phyloP scores from a whole-genome alignment of 2,888 invertebrate genomes.

The Polydrusus tereticollis region DNA sequence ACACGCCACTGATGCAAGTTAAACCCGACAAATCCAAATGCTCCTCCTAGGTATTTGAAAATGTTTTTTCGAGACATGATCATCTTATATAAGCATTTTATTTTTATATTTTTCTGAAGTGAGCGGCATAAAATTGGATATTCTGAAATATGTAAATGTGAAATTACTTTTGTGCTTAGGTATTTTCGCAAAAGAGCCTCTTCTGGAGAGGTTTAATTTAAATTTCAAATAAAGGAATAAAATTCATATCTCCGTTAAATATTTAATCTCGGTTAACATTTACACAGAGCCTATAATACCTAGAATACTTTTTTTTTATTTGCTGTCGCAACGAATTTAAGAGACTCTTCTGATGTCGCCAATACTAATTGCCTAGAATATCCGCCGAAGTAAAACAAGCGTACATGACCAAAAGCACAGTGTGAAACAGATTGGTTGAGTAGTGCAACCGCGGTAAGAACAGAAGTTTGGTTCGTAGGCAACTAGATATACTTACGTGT shows the following conservation, averaged over 20 bases:
- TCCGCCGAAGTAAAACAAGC: no score
- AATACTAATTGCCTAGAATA: no score
- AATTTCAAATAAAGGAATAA: constrained; percentile 28
- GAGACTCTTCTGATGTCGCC: no score
- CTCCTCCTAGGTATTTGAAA: constrained; percentile 2
- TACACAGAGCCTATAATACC: no score
- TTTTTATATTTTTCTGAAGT: constrained; percentile 38
- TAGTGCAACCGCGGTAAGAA: no score
- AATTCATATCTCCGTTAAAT: constrained; percentile 27
- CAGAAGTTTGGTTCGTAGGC: no score
- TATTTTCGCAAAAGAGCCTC: constrained; percentile 28
- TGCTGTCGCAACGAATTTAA: no score
- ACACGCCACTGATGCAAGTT: background rate
- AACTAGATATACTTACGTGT: no score
- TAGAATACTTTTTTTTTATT: no score
- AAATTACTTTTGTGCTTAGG: constrained; percentile 45
- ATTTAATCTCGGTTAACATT: constrained; percentile 27
- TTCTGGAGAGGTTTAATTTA: constrained; percentile 34
- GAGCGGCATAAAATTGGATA: constrained; percentile 42
- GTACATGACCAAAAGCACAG: no score
- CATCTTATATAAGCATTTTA: constrained; percentile 33
- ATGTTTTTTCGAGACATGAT: constrained; percentile 11
- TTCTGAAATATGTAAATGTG: constrained; percentile 42
- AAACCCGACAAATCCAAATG: constrained; percentile 5
- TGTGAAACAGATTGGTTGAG: no score